These are phyloP conservation scores for Diplosoma virens DNA, from an alignment of 23 tunicate species.

Conservation along the genomic window DNA sequence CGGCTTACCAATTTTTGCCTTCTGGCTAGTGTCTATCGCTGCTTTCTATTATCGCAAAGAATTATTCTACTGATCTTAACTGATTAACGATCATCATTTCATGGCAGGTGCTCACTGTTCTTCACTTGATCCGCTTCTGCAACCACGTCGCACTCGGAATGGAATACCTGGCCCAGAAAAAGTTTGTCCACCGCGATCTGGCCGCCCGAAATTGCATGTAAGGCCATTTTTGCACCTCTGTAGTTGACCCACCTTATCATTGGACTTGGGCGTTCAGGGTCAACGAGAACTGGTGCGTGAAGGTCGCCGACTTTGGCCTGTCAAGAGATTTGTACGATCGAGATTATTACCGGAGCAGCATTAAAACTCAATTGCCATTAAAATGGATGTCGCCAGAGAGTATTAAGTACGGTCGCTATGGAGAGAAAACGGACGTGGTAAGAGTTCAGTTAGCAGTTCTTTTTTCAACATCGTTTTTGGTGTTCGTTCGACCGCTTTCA, in stretches of 20 bases:
- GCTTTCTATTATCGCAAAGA: too few species aligned
- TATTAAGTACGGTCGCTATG: conserved; percentile 79
- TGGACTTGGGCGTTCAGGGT: conserved; percentile 55
- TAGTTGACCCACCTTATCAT: too few species aligned
- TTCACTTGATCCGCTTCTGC: conserved; percentile 75
- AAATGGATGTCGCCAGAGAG: conserved; percentile 99
- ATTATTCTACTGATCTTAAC: too few species aligned
- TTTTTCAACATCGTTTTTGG: too few species aligned
- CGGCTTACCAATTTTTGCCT: too few species aligned
- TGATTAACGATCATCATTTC: too few species aligned
- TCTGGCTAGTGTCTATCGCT: too few species aligned
- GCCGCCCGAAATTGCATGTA: conserved; percentile 99
- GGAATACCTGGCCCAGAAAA: conserved; percentile 89
- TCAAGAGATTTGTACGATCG: conserved; percentile 88
- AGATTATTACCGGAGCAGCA: conserved; percentile 82
- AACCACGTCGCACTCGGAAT: conserved; percentile 85
- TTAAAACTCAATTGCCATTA: conserved; percentile 92
- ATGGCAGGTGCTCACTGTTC: conserved; percentile 85
- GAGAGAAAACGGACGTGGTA: conserved; percentile 92
- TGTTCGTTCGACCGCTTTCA: too few species aligned
- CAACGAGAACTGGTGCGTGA: conserved; percentile 60
- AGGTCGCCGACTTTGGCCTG: conserved; percentile 96
- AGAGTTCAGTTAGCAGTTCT: background rate
- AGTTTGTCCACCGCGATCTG: conserved; percentile 94
- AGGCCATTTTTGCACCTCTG: background rate